Conservation (phyloP, 2,113 vertebrate species). For the Sakesphorus luctuosus region DNA sequence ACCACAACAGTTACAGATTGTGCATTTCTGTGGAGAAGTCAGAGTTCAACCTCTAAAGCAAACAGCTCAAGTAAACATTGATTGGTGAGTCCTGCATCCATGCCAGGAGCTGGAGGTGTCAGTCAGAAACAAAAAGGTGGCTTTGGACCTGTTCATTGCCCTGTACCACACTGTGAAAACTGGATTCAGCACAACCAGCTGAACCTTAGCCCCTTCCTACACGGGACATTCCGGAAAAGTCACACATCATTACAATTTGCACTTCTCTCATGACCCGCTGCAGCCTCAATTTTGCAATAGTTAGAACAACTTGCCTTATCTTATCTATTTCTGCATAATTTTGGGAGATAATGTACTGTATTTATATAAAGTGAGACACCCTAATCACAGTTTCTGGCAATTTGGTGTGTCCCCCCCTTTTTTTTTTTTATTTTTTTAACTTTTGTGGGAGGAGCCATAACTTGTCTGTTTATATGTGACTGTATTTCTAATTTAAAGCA, state of each 20-base stretch:
- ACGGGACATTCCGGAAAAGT: not conserved
- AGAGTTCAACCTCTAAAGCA: not conserved
- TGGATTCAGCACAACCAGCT: not conserved
- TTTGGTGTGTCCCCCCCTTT: not conserved
- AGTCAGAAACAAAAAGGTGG: not conserved
- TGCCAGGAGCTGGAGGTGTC: not conserved
- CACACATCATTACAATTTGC: not conserved
- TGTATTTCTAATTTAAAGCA: not conserved
- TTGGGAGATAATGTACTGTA: not conserved
- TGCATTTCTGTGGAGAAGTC: not conserved
- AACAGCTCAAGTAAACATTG: not conserved
- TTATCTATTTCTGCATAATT: not conserved
- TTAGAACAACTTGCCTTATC: not conserved
- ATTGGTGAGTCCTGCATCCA: not conserved
- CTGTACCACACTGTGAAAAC: not conserved
- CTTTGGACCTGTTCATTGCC: not conserved
- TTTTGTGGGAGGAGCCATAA: not conserved
- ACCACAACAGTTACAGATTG: not conserved
- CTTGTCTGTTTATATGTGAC: not conserved
- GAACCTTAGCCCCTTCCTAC: not conserved
- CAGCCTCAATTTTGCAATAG: not conserved
- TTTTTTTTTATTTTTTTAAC: not conserved
- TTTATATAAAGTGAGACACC: not conserved
- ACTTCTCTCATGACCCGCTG: not conserved
- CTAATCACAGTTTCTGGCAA: not conserved